These are phyloP conservation scores for Synergus umbraculus DNA, from an alignment of 2,888 invertebrate species.

Conservation along the genomic window DNA sequence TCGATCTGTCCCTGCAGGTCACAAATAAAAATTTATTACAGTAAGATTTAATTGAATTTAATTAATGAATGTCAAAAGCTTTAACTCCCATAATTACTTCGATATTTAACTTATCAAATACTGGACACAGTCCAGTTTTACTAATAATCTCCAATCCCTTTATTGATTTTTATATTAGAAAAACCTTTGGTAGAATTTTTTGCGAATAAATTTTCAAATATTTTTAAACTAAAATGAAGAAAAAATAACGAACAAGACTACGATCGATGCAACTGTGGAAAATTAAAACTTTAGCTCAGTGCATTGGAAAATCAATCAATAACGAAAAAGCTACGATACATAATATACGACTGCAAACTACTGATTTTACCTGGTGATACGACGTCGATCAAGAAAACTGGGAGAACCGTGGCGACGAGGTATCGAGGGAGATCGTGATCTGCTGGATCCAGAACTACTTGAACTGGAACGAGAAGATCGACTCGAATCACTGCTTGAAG, in stretches of 20 bases:
- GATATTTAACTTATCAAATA: constrained; percentile 3
- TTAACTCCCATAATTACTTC: constrained; percentile 13
- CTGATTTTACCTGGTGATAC: constrained; percentile 92
- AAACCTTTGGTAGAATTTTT: constrained; percentile 5
- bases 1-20: constrained; percentile 74
- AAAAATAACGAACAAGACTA: constrained; percentile 58
- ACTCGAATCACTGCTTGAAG: constrained; percentile 80
- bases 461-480: constrained; percentile 79
- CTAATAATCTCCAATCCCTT: neutral
- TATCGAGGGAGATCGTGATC: constrained; percentile 92
- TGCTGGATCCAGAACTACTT: constrained; percentile 74
- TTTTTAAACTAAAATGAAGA: constrained; percentile 24
- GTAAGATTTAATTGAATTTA: constrained; percentile 51
- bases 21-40: constrained; percentile 68
- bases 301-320: constrained; percentile 56
- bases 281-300: constrained; percentile 61
- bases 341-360: constrained; percentile 30
- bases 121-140: neutral
- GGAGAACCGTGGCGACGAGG: constrained; percentile 95
- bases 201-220: neutral
- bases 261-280: constrained; percentile 57
- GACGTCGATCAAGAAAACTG: constrained; percentile 93
- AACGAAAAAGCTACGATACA: constrained; percentile 48
- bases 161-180: neutral
- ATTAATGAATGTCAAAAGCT: neutral